Base-by-base conservation (phyloP, 2,888 invertebrate species). In the Plebejus melissa region DNA sequence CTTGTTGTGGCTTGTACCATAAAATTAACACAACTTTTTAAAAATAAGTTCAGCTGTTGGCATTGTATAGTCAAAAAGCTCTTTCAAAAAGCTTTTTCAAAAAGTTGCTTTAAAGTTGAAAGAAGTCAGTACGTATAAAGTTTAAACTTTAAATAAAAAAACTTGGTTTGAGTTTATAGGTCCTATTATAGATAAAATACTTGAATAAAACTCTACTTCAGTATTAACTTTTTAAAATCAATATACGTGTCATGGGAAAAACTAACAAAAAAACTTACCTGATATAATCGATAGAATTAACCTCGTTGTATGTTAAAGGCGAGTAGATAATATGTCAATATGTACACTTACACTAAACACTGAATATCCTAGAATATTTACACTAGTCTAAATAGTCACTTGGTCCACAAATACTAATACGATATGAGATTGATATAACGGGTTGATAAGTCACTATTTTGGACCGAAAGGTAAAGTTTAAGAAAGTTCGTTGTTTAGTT, bases 321-420 rank as follows among this genome's bases (percentile, higher is more conserved):
- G 36, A 70, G 75, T 50, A 72, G 77, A 79, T 80, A 80, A 79
- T 80, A 80, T 77, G 75, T 78, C 74, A 79, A 77, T 83, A 84
- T 84, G 79, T 84, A 87, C 88, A 88, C 87, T 82, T 81, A 80
- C 88, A 88, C 87, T 75, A 70, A 76, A 50, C 74, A 70, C 65
- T 76, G 72, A 79, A 80, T 80, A 80, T 76, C 80, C 78, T 77
- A 80, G 79, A 80, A 76, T 77, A 77, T 74, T 70, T 58, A 79
- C 80, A 80, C 79, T 80, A 80, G 80, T 80, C 79, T 80, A 76
- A 79, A 75, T 78, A 78, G 79, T 78, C 78, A 83, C 82, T 89
- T 90, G 88, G 88, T 87, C 90, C 89, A 76, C 79, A 65, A 46
- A 32, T 72, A 50, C 32, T 54, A 72, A 54, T 36, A 72, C 13